Evolutionary conservation across 2,113 vertebrate species (phyloP), one percentile per base, ranked within the genome.

Genomic region (Seriola dumerili): DNA sequence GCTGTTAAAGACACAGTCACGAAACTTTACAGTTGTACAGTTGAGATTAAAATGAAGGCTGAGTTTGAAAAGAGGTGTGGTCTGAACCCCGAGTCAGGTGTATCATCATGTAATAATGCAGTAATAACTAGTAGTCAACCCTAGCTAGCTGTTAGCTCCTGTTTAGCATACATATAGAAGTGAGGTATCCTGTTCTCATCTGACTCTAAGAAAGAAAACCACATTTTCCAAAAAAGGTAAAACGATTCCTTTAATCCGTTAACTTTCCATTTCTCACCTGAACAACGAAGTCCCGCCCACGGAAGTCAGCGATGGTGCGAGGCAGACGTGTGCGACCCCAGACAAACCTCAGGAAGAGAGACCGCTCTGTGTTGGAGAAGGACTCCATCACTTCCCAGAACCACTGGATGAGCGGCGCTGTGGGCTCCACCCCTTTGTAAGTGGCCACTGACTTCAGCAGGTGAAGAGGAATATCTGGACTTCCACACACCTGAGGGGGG

Each of bases 331-430:
- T 99, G 63, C 98, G 96, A 42, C 98, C 98, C 98, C 98, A 99
- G 61, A 99, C 98, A 5, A 99, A 99, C 67, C 98, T 95, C 58
- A 99, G 96, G 91, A 99, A 99, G 6, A 99, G 96, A 3, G 98
- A 99, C 23, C 97, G 95, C 87, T 99, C 98, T 0, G 97, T 99
- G 86, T 98, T 99, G 86, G 97, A 99, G 92, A 99, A 99, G 29
- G 97, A 98, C 87, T 99, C 98, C 98, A 99, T 99, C 87, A 99
- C 98, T 3, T 99, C 98, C 98, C 98, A 99, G 94, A 99, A 99
- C 98, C 98, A 96, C 93, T 99, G 98, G 72, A 98, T 97, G 80
- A 99, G 94, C 3, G 97, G 94, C 0, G 98, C 95, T 0, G 96
- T 97, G 0, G 98, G 98, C 79, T 99, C 98, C 4, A 99, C 95